These are phyloP conservation scores for Tapirus indicus DNA, from an alignment of 2,797 vertebrate species.

Conservation along the genomic window DNA sequence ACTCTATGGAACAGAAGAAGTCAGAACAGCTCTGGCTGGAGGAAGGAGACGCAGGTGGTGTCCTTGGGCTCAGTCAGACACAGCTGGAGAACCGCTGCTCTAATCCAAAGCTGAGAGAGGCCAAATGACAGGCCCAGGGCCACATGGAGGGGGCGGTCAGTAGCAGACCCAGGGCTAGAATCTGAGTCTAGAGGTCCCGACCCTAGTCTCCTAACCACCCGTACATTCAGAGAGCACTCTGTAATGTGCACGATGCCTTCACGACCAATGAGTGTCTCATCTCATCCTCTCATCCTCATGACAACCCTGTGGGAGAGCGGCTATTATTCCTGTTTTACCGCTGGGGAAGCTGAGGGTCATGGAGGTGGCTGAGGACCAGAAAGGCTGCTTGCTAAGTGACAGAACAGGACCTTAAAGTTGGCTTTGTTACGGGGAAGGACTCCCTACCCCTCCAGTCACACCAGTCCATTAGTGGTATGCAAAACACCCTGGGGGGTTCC, in stretches of 20 bases:
- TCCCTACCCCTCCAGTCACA: neutral
- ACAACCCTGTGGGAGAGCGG: neutral
- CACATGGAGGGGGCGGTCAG: rapidly evolving
- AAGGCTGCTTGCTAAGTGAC: neutral
- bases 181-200: neutral
- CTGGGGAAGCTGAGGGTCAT: neutral
- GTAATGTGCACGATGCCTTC: neutral
- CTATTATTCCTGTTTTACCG: neutral
- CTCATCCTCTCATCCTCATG: neutral
- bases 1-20: neutral
- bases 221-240: neutral
- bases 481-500: neutral
- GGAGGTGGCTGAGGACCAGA: neutral
- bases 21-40: neutral
- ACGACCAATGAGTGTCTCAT: neutral
- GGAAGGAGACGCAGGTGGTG: neutral
- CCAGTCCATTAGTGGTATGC: neutral
- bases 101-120: neutral
- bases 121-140: neutral
- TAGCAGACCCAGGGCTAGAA: neutral
- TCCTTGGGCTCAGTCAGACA: neutral
- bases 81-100: neutral
- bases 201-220: neutral
- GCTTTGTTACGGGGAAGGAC: too few species aligned
- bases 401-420: neutral